Evolutionary conservation across 1,140 invertebrate species (phyloP).

Genomic region (Cotesia chilonis): DNA sequence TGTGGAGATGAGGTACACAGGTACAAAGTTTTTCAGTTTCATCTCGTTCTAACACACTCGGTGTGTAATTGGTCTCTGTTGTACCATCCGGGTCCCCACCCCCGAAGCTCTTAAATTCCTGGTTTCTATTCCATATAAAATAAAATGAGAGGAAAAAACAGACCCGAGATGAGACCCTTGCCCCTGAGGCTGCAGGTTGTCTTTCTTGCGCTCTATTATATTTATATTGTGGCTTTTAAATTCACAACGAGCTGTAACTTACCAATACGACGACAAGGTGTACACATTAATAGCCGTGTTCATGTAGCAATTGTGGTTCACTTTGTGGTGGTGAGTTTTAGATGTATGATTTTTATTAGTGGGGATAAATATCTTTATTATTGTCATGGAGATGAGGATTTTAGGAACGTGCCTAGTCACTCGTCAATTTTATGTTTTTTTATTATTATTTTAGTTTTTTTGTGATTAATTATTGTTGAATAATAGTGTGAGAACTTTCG

Average conservation of each 20-base stretch:
- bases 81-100: conserved; percentile 19
- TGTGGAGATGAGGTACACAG: conserved; percentile 4
- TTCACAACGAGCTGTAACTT: conserved; percentile 43
- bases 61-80: conserved; percentile 9
- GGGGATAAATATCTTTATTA: conserved; percentile 62
- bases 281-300: no score
- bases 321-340: background rate
- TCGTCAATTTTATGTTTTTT: background rate
- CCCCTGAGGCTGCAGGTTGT: conserved; percentile 22
- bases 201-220: no score
- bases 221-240: conserved; percentile 46
- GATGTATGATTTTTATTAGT: background rate
- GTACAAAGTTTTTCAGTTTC: conserved; percentile 36
- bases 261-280: background rate
- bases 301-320: no score
- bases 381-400: conserved; percentile 60
- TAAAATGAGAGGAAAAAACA: conserved; percentile 1
- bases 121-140: conserved; percentile 31
- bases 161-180: conserved; percentile 16
- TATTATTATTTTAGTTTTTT: no score
- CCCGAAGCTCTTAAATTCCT: conserved; percentile 17
- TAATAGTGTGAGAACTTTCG: no score
- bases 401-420: background rate
- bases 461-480: no score
- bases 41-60: background rate